Evolutionary conservation across 2,797 vertebrate species (phyloP).

Genomic region (Sebastes matsubarae): DNA sequence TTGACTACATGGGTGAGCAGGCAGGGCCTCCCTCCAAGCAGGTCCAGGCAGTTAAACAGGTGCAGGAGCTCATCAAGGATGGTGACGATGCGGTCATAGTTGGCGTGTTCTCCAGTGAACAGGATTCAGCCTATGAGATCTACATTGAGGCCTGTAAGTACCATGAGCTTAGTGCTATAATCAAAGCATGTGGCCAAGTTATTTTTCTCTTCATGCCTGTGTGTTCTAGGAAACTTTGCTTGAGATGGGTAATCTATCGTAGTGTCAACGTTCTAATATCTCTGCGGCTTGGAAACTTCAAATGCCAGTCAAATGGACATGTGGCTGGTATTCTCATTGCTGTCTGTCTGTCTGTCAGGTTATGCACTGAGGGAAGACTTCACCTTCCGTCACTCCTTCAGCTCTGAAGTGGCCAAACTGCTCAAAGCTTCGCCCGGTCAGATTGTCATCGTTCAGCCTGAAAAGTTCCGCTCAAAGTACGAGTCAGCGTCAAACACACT

Average conservation of each 20-base stretch:
- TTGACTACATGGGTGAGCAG: conserved; percentile 94
- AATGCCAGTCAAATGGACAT: neutral
- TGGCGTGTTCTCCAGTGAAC: conserved; percentile 87
- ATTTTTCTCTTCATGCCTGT: neutral
- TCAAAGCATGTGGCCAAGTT: neutral
- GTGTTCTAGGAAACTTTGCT: neutral
- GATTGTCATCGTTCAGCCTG: conserved; percentile 90
- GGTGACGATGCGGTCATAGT: conserved; percentile 92
- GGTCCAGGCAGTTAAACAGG: conserved; percentile 89
- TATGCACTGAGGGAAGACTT: conserved; percentile 93
- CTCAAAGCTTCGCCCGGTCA: conserved; percentile 88
- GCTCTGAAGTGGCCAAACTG: conserved; percentile 85
- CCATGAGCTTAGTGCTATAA: neutral
- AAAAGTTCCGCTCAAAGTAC: conserved; percentile 92
- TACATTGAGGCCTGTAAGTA: conserved; percentile 93
- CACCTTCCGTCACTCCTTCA: conserved; percentile 93
- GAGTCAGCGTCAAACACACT: conserved; percentile 84
- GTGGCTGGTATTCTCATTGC: neutral
- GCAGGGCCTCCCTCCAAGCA: conserved; percentile 94
- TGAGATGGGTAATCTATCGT: too few relatives aligned
- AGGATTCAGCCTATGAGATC: conserved; percentile 85
- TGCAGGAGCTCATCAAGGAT: conserved; percentile 93
- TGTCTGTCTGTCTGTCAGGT: conserved; percentile 74
- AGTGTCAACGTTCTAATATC: neutral
- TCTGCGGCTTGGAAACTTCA: neutral